Base-by-base conservation (phyloP, 1,140 invertebrate species). In the Pogonus chalceus region DNA sequence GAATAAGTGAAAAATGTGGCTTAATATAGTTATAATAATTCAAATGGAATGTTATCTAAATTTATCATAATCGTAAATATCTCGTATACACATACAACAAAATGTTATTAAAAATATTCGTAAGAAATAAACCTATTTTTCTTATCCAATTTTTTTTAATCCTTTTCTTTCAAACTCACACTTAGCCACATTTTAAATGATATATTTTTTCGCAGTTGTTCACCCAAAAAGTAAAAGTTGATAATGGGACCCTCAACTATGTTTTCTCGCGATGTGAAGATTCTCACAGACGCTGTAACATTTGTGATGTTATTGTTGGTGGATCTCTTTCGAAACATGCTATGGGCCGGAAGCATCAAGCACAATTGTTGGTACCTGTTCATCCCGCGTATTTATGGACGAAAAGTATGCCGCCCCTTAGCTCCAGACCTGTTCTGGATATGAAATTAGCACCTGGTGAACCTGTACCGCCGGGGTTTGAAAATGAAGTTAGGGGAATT, bases 391-490 rank as follows among this genome's bases (percentile, higher is more conserved):
- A 57, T 39, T 35, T 31, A 48, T 23, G 24, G n/a, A 23, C 20
- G 9, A 23, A 37, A 14, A 21, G n/a, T 35, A n/a, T n/a, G n/a
- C n/a, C n/a, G n/a, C n/a, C n/a, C n/a, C n/a, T n/a, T n/a, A 18
- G 7, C 21, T 14, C 21, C 7, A 46, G 2, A n/a, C 24, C 49
- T 1, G 23, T 35, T 37, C 35, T 35, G 9, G 51, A 52, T 23
- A 61, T 75, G 58, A 69, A 66, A 46, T 62, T 83, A 46, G 74
- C 77, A 39, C 76, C 81, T 9, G 82, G 82, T 10, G 81, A 85
- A 66, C 83, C 83, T 20, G 70, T 83, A 24, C 83, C 83, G 47
- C 83, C 83, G 2, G 83, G 83, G 1, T 82, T 82, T 70, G 83
- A 84, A 63, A 80, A 81, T 58, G 77, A 82, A 52, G 67, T 81